These are phyloP conservation scores for Sweltsa coloradensis DNA, from an alignment of 1,140 invertebrate species.

Conservation along the genomic window DNA sequence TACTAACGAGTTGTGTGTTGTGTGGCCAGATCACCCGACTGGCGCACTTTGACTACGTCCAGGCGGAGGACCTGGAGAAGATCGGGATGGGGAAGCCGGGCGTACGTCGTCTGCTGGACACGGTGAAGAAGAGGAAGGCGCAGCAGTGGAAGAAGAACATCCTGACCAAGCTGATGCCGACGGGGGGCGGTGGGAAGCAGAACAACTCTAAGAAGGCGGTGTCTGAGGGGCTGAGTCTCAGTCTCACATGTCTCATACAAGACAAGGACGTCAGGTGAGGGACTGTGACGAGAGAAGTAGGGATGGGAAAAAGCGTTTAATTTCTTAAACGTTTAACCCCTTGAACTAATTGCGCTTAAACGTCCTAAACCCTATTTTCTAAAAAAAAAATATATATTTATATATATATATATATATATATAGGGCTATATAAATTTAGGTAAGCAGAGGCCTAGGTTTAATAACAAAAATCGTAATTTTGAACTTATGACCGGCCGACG, in stretches of 20 bases:
- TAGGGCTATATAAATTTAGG: too few species aligned
- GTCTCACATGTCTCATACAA: conserved; percentile 76
- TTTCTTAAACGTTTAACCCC: too few species aligned
- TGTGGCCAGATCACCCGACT: conserved; percentile 59
- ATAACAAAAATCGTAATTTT: too few species aligned
- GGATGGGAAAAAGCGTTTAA: too few species aligned
- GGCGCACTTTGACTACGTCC: conserved; percentile 93
- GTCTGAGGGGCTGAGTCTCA: conserved; percentile 21
- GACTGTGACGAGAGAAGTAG: background rate
- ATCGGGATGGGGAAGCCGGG: conserved; percentile 91
- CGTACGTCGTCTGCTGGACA: conserved; percentile 74
- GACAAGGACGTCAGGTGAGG: conserved; percentile 62
- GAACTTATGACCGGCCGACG: too few species aligned
- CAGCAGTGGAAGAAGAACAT: conserved; percentile 57
- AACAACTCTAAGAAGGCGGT: conserved; percentile 42
- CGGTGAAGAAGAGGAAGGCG: conserved; percentile 77
- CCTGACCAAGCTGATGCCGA: conserved; percentile 72
- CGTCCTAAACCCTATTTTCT: too few species aligned
- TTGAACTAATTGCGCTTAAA: too few species aligned
- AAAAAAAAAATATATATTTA: background rate
- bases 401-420: too few species aligned
- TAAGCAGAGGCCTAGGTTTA: too few species aligned
- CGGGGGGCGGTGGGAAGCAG: conserved; percentile 44
- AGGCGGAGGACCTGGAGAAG: conserved; percentile 84
- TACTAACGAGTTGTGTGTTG: too few species aligned